Base-by-base conservation (phyloP, 2,888 invertebrate species). In the Scaptomyza reducta region DNA sequence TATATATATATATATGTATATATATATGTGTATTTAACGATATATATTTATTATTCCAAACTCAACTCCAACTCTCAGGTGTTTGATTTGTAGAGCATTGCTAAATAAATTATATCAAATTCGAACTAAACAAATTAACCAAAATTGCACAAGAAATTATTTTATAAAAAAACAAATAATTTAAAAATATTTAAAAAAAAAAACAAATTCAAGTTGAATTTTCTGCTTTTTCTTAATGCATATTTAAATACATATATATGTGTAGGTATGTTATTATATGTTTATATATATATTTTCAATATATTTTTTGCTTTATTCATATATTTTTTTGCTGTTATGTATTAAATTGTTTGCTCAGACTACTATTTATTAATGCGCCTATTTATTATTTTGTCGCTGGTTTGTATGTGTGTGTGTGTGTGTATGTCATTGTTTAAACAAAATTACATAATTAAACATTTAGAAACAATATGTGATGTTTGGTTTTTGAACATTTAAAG, bases 361-460 rank as follows among this genome's bases (percentile, higher is more conserved):
- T 83, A 83, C 82, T 68, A 74, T 88, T 69, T 78, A 74, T 69
- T 64, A 78, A 70, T 77, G 78, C 74, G 61, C 78, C 74, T 67
- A 77, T n/a, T n/a, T 74, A 56, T 58, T 45, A 47, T 50, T 49
- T 46, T 65, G 55, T 62, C 29, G 68, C 46, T 54, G 33, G 35
- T 51, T 53, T 47, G 14, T 53, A 13, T 46, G 33, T 50, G 38
- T 67, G 59, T 72, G 49, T 59, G 57, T 63, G 18, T 47, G 22
- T 47, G 18, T 47, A 25, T 41, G 35, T 46, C 16, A 54, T 45
- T 46, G 31, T 40, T 65, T 45, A 25, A 53, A 80, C 59, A 46
- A 49, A 66, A 70, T 53, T 38, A 51, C 33, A 22, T 41, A 53
- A 57, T 68, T 22, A 22, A 22, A 62, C 50, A 73, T 71, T 31